These are phyloP conservation scores for Clanis bilineata DNA, from an alignment of 2,888 invertebrate species.

Conservation along the genomic window DNA sequence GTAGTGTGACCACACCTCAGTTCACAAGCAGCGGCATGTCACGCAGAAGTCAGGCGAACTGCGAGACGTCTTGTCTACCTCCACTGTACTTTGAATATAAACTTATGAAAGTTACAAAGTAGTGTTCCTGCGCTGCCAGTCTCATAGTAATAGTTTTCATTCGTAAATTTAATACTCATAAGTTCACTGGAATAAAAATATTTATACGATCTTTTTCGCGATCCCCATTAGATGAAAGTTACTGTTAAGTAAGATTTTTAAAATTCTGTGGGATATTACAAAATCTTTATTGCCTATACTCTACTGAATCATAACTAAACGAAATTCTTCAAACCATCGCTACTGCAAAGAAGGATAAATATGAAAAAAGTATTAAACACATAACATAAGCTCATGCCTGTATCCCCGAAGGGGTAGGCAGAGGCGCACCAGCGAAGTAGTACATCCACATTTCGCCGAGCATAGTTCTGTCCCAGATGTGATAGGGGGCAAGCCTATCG, in stretches of 20 bases:
- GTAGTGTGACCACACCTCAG: background rate
- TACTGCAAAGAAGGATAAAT: no score
- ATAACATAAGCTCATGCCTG: no score
- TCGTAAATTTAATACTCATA: background rate
- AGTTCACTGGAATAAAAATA: background rate
- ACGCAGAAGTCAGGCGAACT: background rate
- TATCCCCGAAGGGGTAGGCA: no score
- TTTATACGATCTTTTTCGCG: background rate
- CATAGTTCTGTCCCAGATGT: no score
- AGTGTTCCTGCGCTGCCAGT: background rate
- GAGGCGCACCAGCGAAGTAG: no score
- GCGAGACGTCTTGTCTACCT: background rate
- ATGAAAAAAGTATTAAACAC: no score
- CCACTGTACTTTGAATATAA: background rate
- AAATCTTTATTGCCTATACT: no score
- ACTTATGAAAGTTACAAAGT: conserved; percentile 1
- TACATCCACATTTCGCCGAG: no score
- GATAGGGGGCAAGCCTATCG: no score
- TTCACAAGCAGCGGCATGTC: background rate
- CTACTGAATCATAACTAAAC: no score
- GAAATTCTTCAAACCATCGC: no score
- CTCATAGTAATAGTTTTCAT: background rate
- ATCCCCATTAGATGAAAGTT: background rate
- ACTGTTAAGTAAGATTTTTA: background rate
- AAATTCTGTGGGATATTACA: no score